Base-by-base conservation (phyloP, 2,797 vertebrate genomes). In the Poecilia velifera region DNA sequence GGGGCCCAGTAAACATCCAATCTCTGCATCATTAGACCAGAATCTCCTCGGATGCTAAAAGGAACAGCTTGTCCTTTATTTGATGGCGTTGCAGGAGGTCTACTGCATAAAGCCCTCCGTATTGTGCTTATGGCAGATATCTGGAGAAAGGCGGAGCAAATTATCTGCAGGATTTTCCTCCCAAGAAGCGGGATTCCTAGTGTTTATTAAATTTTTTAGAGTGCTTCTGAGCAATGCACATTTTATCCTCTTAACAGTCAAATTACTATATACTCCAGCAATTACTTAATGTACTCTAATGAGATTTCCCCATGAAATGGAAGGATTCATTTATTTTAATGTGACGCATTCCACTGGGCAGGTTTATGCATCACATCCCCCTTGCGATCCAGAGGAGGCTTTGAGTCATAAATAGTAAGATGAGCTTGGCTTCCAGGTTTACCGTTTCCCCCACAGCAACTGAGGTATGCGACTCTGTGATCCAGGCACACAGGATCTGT, bases 241-340 rank as follows among this genome's bases (percentile, higher is more conserved):
- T 96, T 94, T 95, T 95, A 96, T 96, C 95, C 95, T 96, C 95
- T 96, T 96, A 96, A 96, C 94, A 96, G 96, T 95, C 91, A 96
- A 96, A 96, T 96, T 94, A 95, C 94, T 95, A 95, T 95, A 96
- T 96, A 96, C 95, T 93, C 92, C 92, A 94, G 93, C 95, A 96
- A 96, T 96, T 96, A 95, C 95, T 95, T 96, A 96, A 96, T 96
- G 95, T 95, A 95, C 94, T 94, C 94, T 96, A 96, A 96, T 96
- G 94, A 96, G 95, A 96, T 96, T 96, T 95, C 93, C 92, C 89
- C 85, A 88, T 88, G 93, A 95, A 96, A 95, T 91, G 91, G 95
- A 95, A 91, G 92, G 92, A 96, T 96, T 96, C 94, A 96, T 96
- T 96, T 96, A 95, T 95, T 96, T 95, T 94, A 95, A 95, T 96